Percentiles rank a stretch among this genome's conserved stretches.
Evolutionary conservation across 1,140 invertebrate species (phyloP).

Genomic region (Dufourea novaeangliae): DNA sequence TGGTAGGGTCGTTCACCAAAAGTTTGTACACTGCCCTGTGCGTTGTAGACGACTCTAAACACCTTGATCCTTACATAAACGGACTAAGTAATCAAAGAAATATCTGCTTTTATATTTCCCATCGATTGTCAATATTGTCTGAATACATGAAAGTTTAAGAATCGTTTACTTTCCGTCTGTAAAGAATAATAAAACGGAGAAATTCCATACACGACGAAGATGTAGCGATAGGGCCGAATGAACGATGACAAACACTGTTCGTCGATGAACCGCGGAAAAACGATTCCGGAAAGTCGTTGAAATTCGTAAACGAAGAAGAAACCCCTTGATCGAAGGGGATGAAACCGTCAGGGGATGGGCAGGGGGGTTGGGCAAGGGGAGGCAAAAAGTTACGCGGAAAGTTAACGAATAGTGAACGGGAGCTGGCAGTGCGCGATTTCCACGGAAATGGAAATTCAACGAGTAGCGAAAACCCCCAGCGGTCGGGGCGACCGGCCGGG

Average conservation of each 20-base stretch:
- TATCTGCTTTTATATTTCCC: too few relatives aligned
- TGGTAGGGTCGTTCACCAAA: background rate
- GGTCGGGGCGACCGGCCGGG: background rate
- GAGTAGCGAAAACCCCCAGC: slow-evolving; percentile 61
- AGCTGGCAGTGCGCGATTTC: slow-evolving; percentile 55
- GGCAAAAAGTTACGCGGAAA: slow-evolving; percentile 36
- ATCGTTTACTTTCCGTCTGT: too few relatives aligned
- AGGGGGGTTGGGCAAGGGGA: background rate
- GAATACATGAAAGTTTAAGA: too few relatives aligned
- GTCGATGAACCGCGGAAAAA: background rate
- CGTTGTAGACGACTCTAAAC: background rate
- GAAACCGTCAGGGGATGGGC: background rate
- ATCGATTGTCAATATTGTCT: too few relatives aligned
- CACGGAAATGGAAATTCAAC: slow-evolving; percentile 68
- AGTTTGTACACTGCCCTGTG: background rate
- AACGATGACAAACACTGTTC: background rate
- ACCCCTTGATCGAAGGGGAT: slow-evolving; percentile 17
- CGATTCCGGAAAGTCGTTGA: background rate
- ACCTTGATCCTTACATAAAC: background rate
- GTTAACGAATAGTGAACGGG: slow-evolving; percentile 39
- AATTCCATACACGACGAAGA: background rate
- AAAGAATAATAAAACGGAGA: too few relatives aligned
- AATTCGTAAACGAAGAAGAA: slow-evolving; percentile 7
- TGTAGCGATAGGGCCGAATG: background rate
- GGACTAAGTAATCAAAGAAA: too few relatives aligned